Conservation (phyloP, 1,140 invertebrate species). For the Choristoneura fumiferana region DNA sequence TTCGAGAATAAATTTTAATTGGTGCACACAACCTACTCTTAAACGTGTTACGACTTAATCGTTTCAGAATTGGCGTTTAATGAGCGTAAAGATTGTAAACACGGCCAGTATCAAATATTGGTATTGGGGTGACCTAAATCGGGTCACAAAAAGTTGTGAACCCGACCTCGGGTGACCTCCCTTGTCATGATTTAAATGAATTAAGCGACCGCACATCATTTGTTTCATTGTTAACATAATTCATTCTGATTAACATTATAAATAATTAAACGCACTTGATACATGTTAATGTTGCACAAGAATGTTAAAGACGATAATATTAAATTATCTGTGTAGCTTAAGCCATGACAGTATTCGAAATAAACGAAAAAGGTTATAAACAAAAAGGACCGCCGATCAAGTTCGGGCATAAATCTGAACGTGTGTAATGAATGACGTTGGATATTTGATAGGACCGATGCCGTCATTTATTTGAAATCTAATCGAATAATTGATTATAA, state of each 20-base stretch:
- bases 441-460: slow-evolving; percentile 52
- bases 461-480: slow-evolving; percentile 65
- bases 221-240: slow-evolving; percentile 25
- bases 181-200: slow-evolving; percentile 41
- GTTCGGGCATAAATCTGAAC: slow-evolving; percentile 35
- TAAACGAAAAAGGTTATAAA: slow-evolving; percentile 6
- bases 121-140: slow-evolving; percentile 24
- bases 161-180: too few relatives aligned
- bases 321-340: slow-evolving; percentile 6
- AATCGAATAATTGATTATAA: slow-evolving; percentile 74
- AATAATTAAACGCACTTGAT: not conserved
- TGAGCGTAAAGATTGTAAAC: slow-evolving; percentile 68
- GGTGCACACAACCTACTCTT: slow-evolving; percentile 49
- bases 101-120: slow-evolving; percentile 47
- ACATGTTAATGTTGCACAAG: not conserved
- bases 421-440: slow-evolving; percentile 55
- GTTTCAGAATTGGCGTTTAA: slow-evolving; percentile 59
- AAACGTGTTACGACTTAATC: slow-evolving; percentile 67
- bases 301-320: slow-evolving; percentile 3
- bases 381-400: slow-evolving; percentile 6
- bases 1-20: slow-evolving; percentile 62
- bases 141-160: slow-evolving; percentile 22
- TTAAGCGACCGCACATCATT: slow-evolving; percentile 28
- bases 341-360: slow-evolving; percentile 7
- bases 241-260: slow-evolving; percentile 9